Percentiles rank a stretch among this genome's conserved stretches.
These are phyloP conservation scores for Serilophus lunatus DNA, from an alignment of 2,113 vertebrate species.

Conservation along the genomic window DNA sequence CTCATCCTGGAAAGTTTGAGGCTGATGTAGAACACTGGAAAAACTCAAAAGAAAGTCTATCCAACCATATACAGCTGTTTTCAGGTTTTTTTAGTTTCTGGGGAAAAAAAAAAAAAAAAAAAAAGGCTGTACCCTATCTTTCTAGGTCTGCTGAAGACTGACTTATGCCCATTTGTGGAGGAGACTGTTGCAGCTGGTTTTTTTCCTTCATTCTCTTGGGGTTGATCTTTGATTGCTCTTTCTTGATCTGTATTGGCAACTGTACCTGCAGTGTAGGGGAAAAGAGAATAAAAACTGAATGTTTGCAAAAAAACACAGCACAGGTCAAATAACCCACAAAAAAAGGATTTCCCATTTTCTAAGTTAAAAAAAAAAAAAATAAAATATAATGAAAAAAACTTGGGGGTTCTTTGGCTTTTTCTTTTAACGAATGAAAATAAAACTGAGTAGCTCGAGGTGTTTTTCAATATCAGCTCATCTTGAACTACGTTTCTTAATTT, in stretches of 20 bases:
- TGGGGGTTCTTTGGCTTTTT: background rate
- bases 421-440: background rate
- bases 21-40: background rate
- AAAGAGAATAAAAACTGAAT: background rate
- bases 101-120: background rate
- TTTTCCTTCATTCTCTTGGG: conserved; percentile 12
- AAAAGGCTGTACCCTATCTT: conserved; percentile 80
- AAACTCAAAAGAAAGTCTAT: background rate
- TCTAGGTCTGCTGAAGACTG: conserved; percentile 60
- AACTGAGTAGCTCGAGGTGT: background rate
- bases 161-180: conserved; percentile 65
- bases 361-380: background rate
- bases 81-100: background rate
- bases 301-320: background rate
- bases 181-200: conserved; percentile 66
- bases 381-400: background rate
- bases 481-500: background rate
- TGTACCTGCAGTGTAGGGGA: background rate
- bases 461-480: background rate
- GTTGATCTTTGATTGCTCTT: conserved; percentile 35
- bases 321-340: background rate
- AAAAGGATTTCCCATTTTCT: background rate
- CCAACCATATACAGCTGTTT: background rate
- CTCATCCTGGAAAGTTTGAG: background rate
- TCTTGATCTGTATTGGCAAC: conserved; percentile 17